A percentile compares a stretch with the other conserved stretches of the same genome.
phyloP scores from a whole-genome alignment of 2,888 invertebrate genomes.

The Eurois occulta region DNA sequence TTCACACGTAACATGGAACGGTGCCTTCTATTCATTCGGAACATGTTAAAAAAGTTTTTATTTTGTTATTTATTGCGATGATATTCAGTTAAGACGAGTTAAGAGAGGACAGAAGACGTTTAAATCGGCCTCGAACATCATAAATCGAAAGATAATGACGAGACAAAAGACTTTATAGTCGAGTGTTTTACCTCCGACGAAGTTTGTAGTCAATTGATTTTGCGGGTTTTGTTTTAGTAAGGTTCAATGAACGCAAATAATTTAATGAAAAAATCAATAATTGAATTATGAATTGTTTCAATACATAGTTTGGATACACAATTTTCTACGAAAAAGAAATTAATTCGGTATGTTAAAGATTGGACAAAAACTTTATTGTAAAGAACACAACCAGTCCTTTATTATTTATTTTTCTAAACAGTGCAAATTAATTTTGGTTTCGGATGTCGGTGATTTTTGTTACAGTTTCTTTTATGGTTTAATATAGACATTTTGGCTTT shows the following conservation, averaged over 20 bases:
- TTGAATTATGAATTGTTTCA: background rate
- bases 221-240: background rate
- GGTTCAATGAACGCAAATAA: background rate
- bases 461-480: background rate
- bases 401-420: background rate
- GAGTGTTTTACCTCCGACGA: constrained; percentile 11
- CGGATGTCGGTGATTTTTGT: background rate
- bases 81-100: background rate
- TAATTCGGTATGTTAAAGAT: background rate
- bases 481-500: background rate
- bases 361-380: background rate
- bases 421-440: background rate
- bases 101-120: constrained; percentile 34
- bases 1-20: background rate
- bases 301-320: background rate
- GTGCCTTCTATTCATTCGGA: background rate
- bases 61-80: constrained; percentile 1
- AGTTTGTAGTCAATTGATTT: constrained; percentile 41
- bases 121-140: constrained; percentile 50
- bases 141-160: constrained; percentile 26
- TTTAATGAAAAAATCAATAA: background rate
- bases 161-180: constrained; percentile 21
- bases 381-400: background rate
- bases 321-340: background rate
- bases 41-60: constrained; percentile 11